Evolutionary conservation across 2,797 vertebrate species (phyloP).

Genomic region (Lycodopsis pacificus): DNA sequence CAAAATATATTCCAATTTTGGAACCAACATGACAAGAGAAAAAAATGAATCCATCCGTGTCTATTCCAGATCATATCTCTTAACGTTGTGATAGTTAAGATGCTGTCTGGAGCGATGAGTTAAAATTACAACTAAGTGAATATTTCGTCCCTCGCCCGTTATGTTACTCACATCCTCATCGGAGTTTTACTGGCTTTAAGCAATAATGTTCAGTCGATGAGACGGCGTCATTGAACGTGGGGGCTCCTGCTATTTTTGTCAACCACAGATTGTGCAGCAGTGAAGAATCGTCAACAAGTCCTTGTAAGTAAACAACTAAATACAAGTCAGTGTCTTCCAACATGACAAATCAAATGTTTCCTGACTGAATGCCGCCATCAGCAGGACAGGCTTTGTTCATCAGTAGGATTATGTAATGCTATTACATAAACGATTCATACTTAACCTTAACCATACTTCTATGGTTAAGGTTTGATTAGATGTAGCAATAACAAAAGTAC

Average conservation of each 20-base stretch:
- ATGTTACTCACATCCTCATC: background rate
- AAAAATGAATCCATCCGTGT: background rate
- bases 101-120: background rate
- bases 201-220: background rate
- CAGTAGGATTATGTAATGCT: background rate
- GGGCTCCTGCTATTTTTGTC: constrained; percentile 16
- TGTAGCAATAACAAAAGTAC: background rate
- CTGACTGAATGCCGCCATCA: background rate
- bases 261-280: constrained; percentile 21
- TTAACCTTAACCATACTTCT: too few species aligned
- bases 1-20: too few species aligned
- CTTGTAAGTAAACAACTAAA: background rate
- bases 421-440: background rate
- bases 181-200: background rate
- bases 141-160: background rate
- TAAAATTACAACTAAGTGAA: background rate
- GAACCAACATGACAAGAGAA: too few species aligned
- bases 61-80: background rate
- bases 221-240: constrained; percentile 1
- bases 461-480: background rate
- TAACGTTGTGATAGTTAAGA: background rate
- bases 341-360: background rate
- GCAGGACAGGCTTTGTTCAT: background rate
- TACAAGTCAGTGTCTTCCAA: background rate
- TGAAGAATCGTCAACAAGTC: background rate